Base-by-base conservation (phyloP, 1,140 invertebrate species). In the Drosophila sp. region DNA sequence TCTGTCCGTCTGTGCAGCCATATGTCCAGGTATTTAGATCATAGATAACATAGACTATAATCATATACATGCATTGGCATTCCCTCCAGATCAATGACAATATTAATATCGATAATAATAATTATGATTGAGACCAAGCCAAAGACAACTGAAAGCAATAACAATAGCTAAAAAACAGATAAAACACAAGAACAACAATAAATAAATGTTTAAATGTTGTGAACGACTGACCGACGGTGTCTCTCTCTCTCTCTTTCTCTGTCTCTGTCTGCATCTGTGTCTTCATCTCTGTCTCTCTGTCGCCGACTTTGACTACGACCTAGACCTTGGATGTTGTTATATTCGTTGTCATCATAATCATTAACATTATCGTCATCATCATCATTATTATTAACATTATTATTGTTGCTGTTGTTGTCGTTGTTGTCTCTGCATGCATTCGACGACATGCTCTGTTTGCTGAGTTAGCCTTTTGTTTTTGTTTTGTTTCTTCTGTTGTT, bases 241-340 rank as follows among this genome's bases (percentile, higher is more conserved):
- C 40, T 43, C 50, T 51, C n/a, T 13, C 29, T 8, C 27, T 3
- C 25, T 27, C 25, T 29, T 29, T 51, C 29, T 13, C 2, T 4
- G 2, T 32, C 2, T 21, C n/a, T n/a, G n/a, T n/a, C n/a, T n/a
- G n/a, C 45, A 4, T 13, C 45, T 27, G 1, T 11, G 21, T 1
- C 45, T 51, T 4, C 25, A 9, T 13, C 25, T 54, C 25, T 50
- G 32, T 27, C 25, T 16, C 70, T 43, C 61, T 29, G 40, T 41
- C 54, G 40, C 51, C 72, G 73, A 36, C 64, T 64, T 46, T 45
- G 50, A 51, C 54, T 70, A 50, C 78, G 78, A 87, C 82, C 82
- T 87, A 87, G 82, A 87, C 82, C 82, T 87, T 87, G 82, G 82
- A 73, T 40, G 56, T 36, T 40, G 32, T 43, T 51, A 56, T 51